Conservation (phyloP, 1,140 invertebrate genomes). For the Hyles vespertilio region DNA sequence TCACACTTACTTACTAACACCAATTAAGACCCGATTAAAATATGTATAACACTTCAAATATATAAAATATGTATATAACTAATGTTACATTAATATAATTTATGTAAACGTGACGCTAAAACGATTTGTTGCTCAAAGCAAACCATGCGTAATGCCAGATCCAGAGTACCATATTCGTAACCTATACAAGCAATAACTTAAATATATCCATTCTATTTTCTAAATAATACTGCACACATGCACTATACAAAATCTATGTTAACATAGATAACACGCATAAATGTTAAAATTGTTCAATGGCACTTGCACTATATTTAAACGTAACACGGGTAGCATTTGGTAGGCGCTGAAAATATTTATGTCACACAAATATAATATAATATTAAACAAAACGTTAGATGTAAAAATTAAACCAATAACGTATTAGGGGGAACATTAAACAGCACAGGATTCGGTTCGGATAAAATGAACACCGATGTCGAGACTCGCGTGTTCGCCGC, state of each 20-base stretch:
- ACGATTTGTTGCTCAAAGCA: neutral
- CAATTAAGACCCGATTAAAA: too few relatives aligned
- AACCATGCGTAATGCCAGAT: slow-evolving; percentile 7
- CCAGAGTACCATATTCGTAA: slow-evolving; percentile 18
- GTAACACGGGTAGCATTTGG: neutral
- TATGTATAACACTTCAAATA: too few relatives aligned
- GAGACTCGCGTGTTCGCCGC: too few relatives aligned
- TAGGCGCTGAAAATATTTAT: too few relatives aligned
- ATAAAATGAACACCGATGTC: too few relatives aligned
- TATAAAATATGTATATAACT: too few relatives aligned
- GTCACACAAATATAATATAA: too few relatives aligned
- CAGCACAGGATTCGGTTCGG: too few relatives aligned
- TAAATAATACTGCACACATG: slow-evolving; percentile 64
- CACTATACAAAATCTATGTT: slow-evolving; percentile 55
- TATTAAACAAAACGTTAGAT: too few relatives aligned
- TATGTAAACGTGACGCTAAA: slow-evolving; percentile 1
- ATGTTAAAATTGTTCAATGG: slow-evolving; percentile 21
- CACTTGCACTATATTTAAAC: slow-evolving; percentile 17
- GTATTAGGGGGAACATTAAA: too few relatives aligned
- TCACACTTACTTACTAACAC: too few relatives aligned
- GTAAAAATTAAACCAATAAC: too few relatives aligned
- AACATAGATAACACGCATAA: slow-evolving; percentile 50
- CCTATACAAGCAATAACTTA: slow-evolving; percentile 33
- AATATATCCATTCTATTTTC: slow-evolving; percentile 18
- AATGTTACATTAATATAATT: slow-evolving; percentile 2